phyloP scores from a whole-genome alignment of 1,140 invertebrate genomes.

The Pseudomyrmex cubaensis region DNA sequence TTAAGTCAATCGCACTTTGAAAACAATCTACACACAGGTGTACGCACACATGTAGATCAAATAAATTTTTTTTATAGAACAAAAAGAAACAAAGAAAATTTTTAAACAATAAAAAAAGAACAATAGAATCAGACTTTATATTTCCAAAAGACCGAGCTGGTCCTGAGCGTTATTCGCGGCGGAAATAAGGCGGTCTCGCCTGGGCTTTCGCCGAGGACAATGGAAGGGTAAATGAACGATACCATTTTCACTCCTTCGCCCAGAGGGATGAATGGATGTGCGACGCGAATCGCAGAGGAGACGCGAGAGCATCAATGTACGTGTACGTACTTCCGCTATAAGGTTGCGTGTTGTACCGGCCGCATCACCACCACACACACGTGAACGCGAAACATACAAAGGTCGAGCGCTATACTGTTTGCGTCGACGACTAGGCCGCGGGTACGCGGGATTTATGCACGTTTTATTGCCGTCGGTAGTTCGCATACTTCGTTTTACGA shows the following conservation, averaged over 20 bases:
- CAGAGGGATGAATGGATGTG: conserved; percentile 61
- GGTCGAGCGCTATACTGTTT: conserved; percentile 13
- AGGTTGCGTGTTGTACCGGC: conserved; percentile 36
- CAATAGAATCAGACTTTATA: background rate
- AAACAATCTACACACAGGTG: background rate
- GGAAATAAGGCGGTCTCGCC: conserved; percentile 26
- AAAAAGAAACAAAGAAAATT: background rate
- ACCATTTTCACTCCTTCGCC: conserved; percentile 68
- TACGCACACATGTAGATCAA: background rate
- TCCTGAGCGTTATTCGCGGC: conserved; percentile 15
- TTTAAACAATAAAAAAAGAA: background rate
- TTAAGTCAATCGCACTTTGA: background rate
- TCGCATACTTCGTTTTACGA: conserved; percentile 70
- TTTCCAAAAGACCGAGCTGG: conserved; percentile 19
- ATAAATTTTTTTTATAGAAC: background rate
- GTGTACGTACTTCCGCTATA: conserved; percentile 33
- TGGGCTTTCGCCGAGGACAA: background rate
- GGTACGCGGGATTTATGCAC: conserved; percentile 67
- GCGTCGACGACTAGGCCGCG: conserved; percentile 33
- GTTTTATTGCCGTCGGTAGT: conserved; percentile 71
- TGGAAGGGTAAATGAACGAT: conserved; percentile 55
- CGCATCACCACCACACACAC: conserved; percentile 1
- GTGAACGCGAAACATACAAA: conserved; percentile 16
- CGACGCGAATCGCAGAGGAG: conserved; percentile 66
- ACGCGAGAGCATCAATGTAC: conserved; percentile 65